Evolutionary conservation across 2,888 invertebrate species (phyloP).

Genomic region (Andrena bicolor): DNA sequence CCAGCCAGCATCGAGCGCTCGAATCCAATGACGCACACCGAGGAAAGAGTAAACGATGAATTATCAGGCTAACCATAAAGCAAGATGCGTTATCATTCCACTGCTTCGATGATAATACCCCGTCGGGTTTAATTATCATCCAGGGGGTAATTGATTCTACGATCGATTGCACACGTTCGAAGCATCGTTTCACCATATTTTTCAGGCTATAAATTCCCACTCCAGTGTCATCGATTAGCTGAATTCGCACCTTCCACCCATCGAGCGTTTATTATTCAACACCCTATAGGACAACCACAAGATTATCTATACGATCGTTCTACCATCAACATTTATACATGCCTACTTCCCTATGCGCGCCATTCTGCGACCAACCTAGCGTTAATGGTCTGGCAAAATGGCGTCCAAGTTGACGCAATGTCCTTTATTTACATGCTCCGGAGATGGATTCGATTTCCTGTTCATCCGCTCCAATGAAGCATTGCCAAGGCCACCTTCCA

Average conservation of each 20-base stretch:
- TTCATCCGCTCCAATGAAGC: slow-evolving; percentile 64
- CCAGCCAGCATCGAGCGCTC: background rate
- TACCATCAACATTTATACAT: background rate
- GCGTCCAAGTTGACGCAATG: slow-evolving; percentile 34
- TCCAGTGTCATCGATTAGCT: too few relatives aligned
- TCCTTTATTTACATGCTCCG: slow-evolving; percentile 43
- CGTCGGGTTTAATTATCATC: slow-evolving; percentile 29
- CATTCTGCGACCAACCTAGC: slow-evolving; percentile 27
- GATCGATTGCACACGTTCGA: background rate
- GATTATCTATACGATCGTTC: background rate
- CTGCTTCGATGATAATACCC: slow-evolving; percentile 28
- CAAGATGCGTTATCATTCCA: slow-evolving; percentile 9
- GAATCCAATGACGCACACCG: background rate
- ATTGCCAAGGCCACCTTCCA: slow-evolving; percentile 59
- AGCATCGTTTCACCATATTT: too few relatives aligned
- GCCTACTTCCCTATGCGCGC: too few relatives aligned
- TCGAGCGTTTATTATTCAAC: too few relatives aligned
- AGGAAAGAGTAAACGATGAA: slow-evolving; percentile 36
- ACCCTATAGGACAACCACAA: background rate
- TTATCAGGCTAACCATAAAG: slow-evolving; percentile 11
- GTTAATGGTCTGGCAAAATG: slow-evolving; percentile 31
- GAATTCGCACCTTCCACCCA: too few relatives aligned
- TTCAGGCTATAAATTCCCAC: too few relatives aligned
- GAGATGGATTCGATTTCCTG: slow-evolving; percentile 57
- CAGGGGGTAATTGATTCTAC: slow-evolving; percentile 28